Evolutionary conservation across 2,113 vertebrate species (phyloP), one percentile per base, ranked within the genome.

Genomic region (Gambusia holbrooki): DNA sequence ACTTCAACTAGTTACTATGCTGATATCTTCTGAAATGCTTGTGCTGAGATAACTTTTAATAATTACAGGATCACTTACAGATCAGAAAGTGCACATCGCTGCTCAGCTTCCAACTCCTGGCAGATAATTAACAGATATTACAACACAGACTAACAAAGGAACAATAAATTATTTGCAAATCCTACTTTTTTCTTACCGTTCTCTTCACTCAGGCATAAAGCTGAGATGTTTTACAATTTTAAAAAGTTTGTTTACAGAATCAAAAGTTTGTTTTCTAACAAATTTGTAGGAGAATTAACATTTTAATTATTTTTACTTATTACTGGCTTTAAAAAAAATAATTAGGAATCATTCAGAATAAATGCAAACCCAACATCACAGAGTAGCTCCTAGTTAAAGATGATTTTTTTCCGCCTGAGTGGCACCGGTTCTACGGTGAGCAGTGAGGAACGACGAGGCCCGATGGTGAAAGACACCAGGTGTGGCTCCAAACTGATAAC

Each of bases 71-170:
- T 40, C 37, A 40, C 12, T 40, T 11, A 40, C 13, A 45, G 15
- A 45, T 48, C 15, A 17, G 8, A 14, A 37, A 40, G 58, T 22
- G 14, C 51, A 1, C 33, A 63, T 61, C 17, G 6, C 58, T 37
- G 35, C 35, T 65, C 58, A 65, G 60, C 74, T 35, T 65, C 51
- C 62, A n/a, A 9, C 25, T 64, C 42, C 48, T 71, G 22, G 73
- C 25, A 35, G 60, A 82, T 82, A 45, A 85, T 87, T 79, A 84
- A 78, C 73, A 80, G 62, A 69, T 32, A 69, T 60, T 61, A 42
- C 30, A 73, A 51, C 33, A 69, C 12, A 25, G 4, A 27, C 25
- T 22, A 69, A 61, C 51, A 58, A 78, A 76, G 14, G 32, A 32
- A 71, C 5, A 0, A 2, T 10, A 1, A 42, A 77, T 80, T 73